Conservation (phyloP, 1,140 invertebrate species). For the Drosophila bipectinata region DNA sequence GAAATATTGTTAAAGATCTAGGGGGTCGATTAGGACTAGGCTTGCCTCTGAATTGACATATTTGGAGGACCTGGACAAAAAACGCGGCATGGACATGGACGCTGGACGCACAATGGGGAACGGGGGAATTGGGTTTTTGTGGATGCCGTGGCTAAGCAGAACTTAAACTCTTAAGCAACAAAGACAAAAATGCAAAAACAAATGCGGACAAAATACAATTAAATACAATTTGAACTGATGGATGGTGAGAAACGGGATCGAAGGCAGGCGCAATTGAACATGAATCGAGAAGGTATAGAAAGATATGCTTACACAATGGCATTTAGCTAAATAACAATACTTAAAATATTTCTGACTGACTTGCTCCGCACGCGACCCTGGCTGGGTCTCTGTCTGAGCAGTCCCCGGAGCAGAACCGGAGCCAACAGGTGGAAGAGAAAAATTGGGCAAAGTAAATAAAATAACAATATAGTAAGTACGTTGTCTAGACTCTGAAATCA, state of each 20-base stretch:
- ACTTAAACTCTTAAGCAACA: background rate
- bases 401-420: constrained; percentile 21
- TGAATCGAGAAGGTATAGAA: constrained; percentile 30
- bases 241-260: constrained; percentile 18
- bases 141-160: background rate
- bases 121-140: background rate
- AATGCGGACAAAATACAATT: background rate
- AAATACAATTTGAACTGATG: background rate
- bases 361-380: constrained; percentile 75
- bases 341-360: constrained; percentile 78
- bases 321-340: constrained; percentile 83
- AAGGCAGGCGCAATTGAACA: constrained; percentile 18
- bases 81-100: constrained; percentile 11
- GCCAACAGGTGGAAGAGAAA: constrained; percentile 16
- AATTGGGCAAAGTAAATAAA: constrained; percentile 33
- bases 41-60: background rate
- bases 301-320: constrained; percentile 82
- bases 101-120: constrained; percentile 4
- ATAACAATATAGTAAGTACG: constrained; percentile 41
- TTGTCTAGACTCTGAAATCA: constrained; percentile 13
- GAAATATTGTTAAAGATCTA: background rate
- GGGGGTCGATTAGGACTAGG: background rate
- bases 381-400: constrained; percentile 50
- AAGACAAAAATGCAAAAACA: constrained; percentile 6
- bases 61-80: constrained; percentile 2